Evolutionary conservation across 2,888 invertebrate species (phyloP), one percentile per base, ranked within the genome.

Genomic region (Pammene fasciana): DNA sequence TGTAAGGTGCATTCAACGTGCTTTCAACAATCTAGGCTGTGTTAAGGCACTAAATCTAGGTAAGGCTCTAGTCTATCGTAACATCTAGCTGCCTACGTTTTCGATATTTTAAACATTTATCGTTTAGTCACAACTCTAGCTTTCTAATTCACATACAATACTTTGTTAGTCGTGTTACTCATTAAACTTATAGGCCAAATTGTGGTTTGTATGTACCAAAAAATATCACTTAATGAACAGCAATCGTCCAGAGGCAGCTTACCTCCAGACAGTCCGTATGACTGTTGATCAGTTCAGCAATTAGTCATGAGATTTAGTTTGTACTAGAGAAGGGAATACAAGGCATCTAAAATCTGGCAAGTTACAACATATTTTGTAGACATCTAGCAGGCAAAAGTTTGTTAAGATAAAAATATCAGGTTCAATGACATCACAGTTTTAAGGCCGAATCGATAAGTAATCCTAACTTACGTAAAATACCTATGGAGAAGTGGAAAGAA

Each of bases 41-140:
- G 75, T 77, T 79, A 83, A 82, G 81, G 82, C 89, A 90, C 90
- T 89, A 89, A 86, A 78, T 82, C 84, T 87, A 52, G 50, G 73
- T 77, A 86, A 87, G 84, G 85, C 85, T 77, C 71, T 78, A 75
- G 74, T 75, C 73, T 74, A 75, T 43, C 41, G 38, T 67, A 57
- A 59, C 38, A 52, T 46, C 60, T 70, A 70, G 60, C 70, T 70
- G 70, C 65, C 70, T 70, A 70, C 13, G 46, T 59, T 65, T 54
- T 46, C 54, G 34, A 65, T 73, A 65, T 72, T 60, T 75, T 62
- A 67, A 72, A 68, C 48, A 48, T 59, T 66, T 65, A 54, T 48
- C 10, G 56, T 54, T 67, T 76, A 73, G 74, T 76, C 72, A 76
- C 72, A 75, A 72, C 73, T 75, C 78, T 84, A 86, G 81, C 82